Evolutionary conservation across 2,888 invertebrate species (phyloP), one percentile per base, ranked within the genome.

Genomic region (Tyria jacobaeae): DNA sequence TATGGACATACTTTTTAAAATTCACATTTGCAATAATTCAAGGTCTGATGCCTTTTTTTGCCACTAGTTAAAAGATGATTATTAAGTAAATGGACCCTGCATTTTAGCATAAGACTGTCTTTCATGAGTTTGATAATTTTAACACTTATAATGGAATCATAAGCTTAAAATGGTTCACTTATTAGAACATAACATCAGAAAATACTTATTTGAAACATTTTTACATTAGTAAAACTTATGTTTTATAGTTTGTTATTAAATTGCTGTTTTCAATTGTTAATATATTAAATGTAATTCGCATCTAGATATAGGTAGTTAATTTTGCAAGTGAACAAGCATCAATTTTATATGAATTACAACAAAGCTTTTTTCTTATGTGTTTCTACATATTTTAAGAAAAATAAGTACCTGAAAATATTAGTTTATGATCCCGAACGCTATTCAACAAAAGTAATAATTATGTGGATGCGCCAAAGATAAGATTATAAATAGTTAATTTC

Each of bases 341-440:
- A 65, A 59, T 25, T 62, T 70, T 59, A 47, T 37, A 59, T 56
- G 53, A 63, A 60, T 64, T 56, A 54, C 56, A 60, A 50, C 35
- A 59, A 35, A 39, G 37, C 37, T 65, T 53, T 73, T 70, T 68
- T 52, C 57, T 54, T 73, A 64, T 57, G 44, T 44, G 48, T 57
- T 47, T 56, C 57, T 64, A 54, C 60, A 59, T 53, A 60, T 66
- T 64, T 49, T 57, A 74, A 59, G 62, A 63, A 39, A 57, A 73
- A 57, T 68, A 76, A 67, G 77, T 75, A 75, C 75, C 75, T 74
- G 77, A 75, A 57, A 64, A 71, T 72, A 69, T 73, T 65, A 67
- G 62, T 68, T 73, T 64, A 70, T 51, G 56, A 61, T 44, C 68
- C 41, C 62, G 49, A 58, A 49, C 41, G 35, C 47, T 55, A 54